Base-by-base conservation (phyloP, 2,113 vertebrate genomes). In the Tricholaema leucomelas region DNA sequence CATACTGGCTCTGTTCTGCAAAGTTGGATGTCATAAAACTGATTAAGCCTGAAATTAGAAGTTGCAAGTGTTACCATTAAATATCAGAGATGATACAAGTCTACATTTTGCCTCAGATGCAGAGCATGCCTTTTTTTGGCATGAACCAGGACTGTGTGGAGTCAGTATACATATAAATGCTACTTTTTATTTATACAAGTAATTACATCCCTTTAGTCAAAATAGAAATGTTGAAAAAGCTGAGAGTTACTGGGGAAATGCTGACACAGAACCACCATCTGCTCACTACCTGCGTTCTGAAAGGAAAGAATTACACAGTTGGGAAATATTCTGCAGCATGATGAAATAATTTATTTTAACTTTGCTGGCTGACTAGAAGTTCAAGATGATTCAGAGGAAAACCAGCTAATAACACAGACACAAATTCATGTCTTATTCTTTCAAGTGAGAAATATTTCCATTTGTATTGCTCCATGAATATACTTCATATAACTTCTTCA, bases 271-370 rank as follows among this genome's bases (percentile, higher is more conserved):
- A 67, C n/a, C 20, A 40, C 63, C 80, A 9, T 90, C 56, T 92
- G 77, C 75, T 91, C 60, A 8, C 78, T 87, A 94, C 87, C 93
- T 95, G 87, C 36, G 9, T 70, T 80, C 93, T 87, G 81, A 92
- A 83, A 86, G 95, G 94, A 95, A 96, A 93, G 75, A 93, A 94
- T 92, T 91, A 92, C 94, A 81, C 87, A 75, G 64, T 95, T 83
- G 75, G 77, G 75, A 96, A 91, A 89, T 80, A 87, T 23, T 89
- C 75, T 94, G 81, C 84, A 89, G 87, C 72, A 92, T 87, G 85
- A 92, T 87, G 85, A 94, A 95, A 91, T 85, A 83, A 87, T 93
- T 94, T 96, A 92, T 87, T 94, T 96, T 96, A 96, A 88, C 72
- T 85, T 85, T 75, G 79, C 85, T 87, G 87, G 92, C 92, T 92